Evolutionary conservation across 2,888 invertebrate genomes (phyloP).

Genomic region (Bruchidius siliquastri): DNA sequence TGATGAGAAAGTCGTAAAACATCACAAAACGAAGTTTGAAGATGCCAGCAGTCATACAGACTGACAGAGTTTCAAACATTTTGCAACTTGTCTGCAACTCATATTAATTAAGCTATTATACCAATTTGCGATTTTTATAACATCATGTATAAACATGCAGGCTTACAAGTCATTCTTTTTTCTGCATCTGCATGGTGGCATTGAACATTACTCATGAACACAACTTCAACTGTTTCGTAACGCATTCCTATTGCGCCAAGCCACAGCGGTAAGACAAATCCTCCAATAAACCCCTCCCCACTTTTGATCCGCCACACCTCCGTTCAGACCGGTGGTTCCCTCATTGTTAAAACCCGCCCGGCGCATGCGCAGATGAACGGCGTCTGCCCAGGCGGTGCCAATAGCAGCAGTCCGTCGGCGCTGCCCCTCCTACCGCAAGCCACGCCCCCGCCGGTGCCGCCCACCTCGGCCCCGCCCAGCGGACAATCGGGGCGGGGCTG

Average conservation of each 20-base stretch:
- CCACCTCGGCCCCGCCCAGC: conserved; percentile 54
- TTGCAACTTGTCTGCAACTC: too few species aligned
- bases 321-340: neutral
- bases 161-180: too few species aligned
- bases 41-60: too few species aligned
- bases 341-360: neutral
- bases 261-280: neutral
- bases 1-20: too few species aligned
- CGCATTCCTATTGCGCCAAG: neutral
- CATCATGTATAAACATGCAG: too few species aligned
- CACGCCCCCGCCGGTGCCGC: conserved; percentile 18
- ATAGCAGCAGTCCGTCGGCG: conserved; percentile 29
- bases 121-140: too few species aligned
- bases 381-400: conserved; percentile 41
- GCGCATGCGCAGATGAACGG: conserved; percentile 64
- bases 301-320: neutral
- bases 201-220: too few species aligned
- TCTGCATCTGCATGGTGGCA: too few species aligned
- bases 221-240: too few species aligned
- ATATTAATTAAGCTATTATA: too few species aligned
- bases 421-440: neutral
- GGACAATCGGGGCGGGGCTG: neutral
- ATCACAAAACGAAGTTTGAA: too few species aligned
- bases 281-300: neutral
- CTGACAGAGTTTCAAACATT: too few species aligned